Base-by-base conservation (phyloP, 2,113 vertebrate species). In the Beaufortia kweichowensis region DNA sequence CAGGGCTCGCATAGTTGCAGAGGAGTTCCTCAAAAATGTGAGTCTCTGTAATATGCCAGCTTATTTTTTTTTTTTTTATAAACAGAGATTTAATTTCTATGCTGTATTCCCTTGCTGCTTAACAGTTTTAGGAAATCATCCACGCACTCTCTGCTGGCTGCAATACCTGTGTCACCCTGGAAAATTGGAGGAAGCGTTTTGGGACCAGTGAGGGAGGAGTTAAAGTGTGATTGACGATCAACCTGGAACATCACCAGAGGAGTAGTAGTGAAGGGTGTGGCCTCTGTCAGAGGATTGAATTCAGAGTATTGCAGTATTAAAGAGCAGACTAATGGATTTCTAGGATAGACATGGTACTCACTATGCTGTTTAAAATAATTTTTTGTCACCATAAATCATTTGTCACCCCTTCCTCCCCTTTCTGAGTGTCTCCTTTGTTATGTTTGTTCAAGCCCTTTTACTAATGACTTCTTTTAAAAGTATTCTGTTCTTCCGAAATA, bases 1-100 rank as follows among this genome's bases (percentile, higher is more conserved):
- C 43, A 93, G 97, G 66, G 97, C 97, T 39, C 95, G 97, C 63
- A 97, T 98, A 0, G 97, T 98, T 66, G 97, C 97, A 0, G 97
- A 99, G 85, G 97, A 98, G 85, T 99, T 99, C 85, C 96, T 99
- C 48, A 99, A 98, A 88, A 99, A 99, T 0, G 97, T 98, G 90
- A 88, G 89, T 48, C 93, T 65, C 2, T 70, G 10, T 28, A 15
- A 33, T 31, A 68, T 24, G n/a, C 19, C 59, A 29, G 1, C 28
- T 9, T 15, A 24, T 43, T 33, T 15, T 28, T 78, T 33, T 15
- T 28, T 78, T 21, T 35, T 4, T 48, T 29, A 35, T 12, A 21
- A 15, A 50, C 46, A 15, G 43, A 24, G 8, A 48, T 23, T 10
- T 63, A 24, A 10, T 57, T 43, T 63, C 9, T n/a, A 11, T 41